Evolutionary conservation across 2,113 vertebrate genomes (phyloP), one percentile per base, ranked within the genome.

Genomic region (Odobenus rosmarus): DNA sequence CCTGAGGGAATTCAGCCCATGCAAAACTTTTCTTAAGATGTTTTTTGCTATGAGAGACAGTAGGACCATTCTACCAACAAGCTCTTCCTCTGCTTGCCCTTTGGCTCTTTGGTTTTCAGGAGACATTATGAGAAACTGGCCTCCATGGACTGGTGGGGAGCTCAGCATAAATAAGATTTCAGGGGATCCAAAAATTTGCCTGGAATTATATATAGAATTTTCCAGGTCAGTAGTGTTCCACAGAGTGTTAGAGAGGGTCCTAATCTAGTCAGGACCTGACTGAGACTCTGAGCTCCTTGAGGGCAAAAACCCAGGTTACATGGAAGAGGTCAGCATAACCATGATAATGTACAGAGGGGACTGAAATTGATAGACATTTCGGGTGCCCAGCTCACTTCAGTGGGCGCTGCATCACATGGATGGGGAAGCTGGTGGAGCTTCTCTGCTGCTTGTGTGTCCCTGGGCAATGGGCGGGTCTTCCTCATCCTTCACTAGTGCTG

Each of bases 41-140:
- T 61, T 62, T 94, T 31, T 94, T 84, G 16, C 36, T 82, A 0
- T 71, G 83, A 86, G 53, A 82, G 64, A 77, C 36, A n/a, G 9
- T 28, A 36, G 80, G 72, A 51, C 39, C 62, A 23, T 67, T 80
- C 85, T 39, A 7, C 11, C 13, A 53, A 77, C 19, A 62, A 71
- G 36, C 21, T 82, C 64, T 84, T 90, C 57, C 51, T 89, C 79
- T 59, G 23, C 79, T 71, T 85, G 46, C 59, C 10, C 3, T 77
- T 94, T 62, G 16, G 67, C 46, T 64, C 76, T 92, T 86, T 55
- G 33, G 71, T 77, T 76, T 96, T 85, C 79, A 89, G 61, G 85
- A 91, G 46, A 42, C 59, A 1, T 39, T 76, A 1, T 31, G 36
- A 42, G 49, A 94, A 13, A 46, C 26, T 55, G 26, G 57, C 39